Base-by-base conservation (phyloP, 2,797 vertebrate genomes). In the Zenarchopterus dispar region DNA sequence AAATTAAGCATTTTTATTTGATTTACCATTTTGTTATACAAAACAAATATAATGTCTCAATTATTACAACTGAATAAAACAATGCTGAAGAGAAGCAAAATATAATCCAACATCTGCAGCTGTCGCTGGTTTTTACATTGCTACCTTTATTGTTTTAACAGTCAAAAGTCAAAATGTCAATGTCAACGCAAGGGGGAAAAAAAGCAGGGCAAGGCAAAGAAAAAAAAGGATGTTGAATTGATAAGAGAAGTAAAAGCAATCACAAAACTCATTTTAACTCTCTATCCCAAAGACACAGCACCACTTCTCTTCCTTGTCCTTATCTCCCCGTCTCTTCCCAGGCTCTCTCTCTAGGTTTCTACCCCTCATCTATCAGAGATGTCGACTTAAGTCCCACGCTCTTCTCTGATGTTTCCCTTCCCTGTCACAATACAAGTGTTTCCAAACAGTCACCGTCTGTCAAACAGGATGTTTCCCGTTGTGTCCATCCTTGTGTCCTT, bases 291-390 rank as follows among this genome's bases (percentile, higher is more conserved):
- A 53, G 66, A 77, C 68, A 73, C 70, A 56, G 13, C 24, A 16
- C 53, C 5, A 60, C 70, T 46, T 62, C 66, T 57, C 55, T 59
- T 47, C 47, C 43, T 24, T 51, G 24, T 41, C 43, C 42, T 52
- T 43, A 49, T 18, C 23, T 13, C 21, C 13, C 21, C 18, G 10
- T 26, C 62, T 45, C 66, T 19, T 47, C 52, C 21, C 8, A 24
- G 22, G 13, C 43, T 47, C 42, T 73, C 21, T 57, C 33, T 62
- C 46, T 68, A 28, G 48, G 71, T 56, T 22, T 22, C 66, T 41
- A 65, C 67, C 46, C 49, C 73, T 82, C 75, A 84, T 84, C 74
- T 33, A 71, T 80, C 86, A 84, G 43, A 74, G 73, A 72, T 81
- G 82, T 86, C 75, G 70, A 73, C 82, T 66, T 72, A 76, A 82